These are phyloP conservation scores for Andrena trimmerana DNA, from an alignment of 2,888 invertebrate species.

Conservation along the genomic window DNA sequence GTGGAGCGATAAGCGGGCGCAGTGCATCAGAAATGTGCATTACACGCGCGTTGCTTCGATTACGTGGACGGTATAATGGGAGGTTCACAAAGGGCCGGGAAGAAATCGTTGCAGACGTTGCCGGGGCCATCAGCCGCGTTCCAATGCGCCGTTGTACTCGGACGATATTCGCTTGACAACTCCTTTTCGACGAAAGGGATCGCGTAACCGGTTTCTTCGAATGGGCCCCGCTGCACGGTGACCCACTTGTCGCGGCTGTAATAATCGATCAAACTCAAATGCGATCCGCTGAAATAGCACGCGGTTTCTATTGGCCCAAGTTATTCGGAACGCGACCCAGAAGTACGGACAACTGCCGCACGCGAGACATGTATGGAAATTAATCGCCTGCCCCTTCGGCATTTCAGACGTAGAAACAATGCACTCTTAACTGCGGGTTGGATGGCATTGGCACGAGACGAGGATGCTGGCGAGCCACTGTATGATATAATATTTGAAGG, in stretches of 20 bases:
- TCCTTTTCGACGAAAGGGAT: constrained; percentile 80
- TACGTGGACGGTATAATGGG: constrained; percentile 53
- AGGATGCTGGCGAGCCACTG: background rate
- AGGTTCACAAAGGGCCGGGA: constrained; percentile 80
- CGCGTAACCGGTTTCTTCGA: constrained; percentile 81
- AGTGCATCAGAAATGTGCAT: constrained; percentile 18
- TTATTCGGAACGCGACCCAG: constrained; percentile 35
- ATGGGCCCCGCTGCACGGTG: constrained; percentile 78
- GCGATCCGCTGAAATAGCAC: constrained; percentile 40
- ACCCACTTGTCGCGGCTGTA: constrained; percentile 78
- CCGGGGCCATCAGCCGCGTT: constrained; percentile 75
- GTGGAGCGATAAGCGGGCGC: constrained; percentile 10
- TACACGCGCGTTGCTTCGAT: constrained; percentile 11
- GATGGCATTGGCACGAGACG: background rate
- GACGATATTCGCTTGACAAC: constrained; percentile 81
- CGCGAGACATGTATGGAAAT: background rate
- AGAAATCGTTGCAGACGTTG: constrained; percentile 79
- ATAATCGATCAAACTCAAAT: constrained; percentile 67
- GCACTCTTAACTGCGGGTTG: background rate
- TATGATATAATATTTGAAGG: too few relatives aligned
- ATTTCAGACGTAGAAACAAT: background rate
- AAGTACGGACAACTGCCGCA: background rate
- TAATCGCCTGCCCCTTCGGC: background rate
- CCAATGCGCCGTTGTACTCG: constrained; percentile 78
- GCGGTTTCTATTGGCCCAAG: constrained; percentile 35